Evolutionary conservation across 1,140 invertebrate genomes (phyloP).

Genomic region (Drosophila serrata): DNA sequence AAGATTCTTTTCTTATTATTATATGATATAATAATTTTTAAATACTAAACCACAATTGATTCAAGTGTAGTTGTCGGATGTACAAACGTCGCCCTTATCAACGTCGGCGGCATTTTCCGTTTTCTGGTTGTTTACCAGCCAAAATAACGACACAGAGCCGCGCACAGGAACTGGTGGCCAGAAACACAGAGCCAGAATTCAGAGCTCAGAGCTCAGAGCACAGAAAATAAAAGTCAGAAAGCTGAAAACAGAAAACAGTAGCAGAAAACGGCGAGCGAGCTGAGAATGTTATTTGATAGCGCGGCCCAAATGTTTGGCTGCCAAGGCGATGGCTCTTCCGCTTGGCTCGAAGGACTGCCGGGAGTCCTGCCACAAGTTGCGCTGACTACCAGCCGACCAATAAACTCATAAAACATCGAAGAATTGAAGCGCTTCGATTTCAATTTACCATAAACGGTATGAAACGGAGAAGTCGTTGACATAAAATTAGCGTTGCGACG

Average conservation of each 20-base stretch:
- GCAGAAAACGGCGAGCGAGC: slow-evolving; percentile 21
- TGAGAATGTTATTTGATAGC: slow-evolving; percentile 77
- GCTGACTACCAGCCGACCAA: slow-evolving; percentile 66
- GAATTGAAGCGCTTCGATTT: slow-evolving; percentile 83
- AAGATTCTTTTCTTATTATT: not conserved
- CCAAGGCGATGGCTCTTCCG: slow-evolving; percentile 70
- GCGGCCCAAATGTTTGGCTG: slow-evolving; percentile 81
- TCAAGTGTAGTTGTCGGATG: slow-evolving; percentile 17
- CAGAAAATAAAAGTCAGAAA: slow-evolving; percentile 26
- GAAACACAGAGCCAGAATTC: slow-evolving; percentile 11
- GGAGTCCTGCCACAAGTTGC: slow-evolving; percentile 79
- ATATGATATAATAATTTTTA: not conserved
- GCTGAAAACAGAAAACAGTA: not conserved
- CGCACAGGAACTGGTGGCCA: slow-evolving; percentile 28
- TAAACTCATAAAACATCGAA: slow-evolving; percentile 83
- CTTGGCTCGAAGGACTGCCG: slow-evolving; percentile 7
- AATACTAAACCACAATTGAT: not conserved
- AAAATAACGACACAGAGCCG: slow-evolving; percentile 78
- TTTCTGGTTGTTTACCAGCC: slow-evolving; percentile 80
- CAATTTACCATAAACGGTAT: slow-evolving; percentile 83
- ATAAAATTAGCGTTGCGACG: slow-evolving; percentile 78
- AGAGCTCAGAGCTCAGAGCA: slow-evolving; percentile 2
- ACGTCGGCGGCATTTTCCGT: slow-evolving; percentile 74
- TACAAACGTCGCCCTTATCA: slow-evolving; percentile 71
- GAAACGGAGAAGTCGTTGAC: slow-evolving; percentile 79